These are phyloP conservation scores for Sterrhoptilus dennistouni DNA, from an alignment of 2,113 vertebrate species.

Conservation along the genomic window DNA sequence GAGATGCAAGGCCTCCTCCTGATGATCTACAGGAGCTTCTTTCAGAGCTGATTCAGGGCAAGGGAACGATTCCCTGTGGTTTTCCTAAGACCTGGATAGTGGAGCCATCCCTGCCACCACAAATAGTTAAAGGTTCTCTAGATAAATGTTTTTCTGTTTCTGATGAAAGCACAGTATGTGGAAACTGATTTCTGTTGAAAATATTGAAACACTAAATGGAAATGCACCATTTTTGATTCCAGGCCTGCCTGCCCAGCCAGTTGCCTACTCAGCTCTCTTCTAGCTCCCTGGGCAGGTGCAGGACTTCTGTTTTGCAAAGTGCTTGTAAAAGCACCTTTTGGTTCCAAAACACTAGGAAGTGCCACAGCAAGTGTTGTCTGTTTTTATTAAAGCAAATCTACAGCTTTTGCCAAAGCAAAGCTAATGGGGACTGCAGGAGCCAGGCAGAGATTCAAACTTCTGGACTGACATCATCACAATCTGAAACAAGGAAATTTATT, in stretches of 20 bases:
- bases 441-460: not conserved
- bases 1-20: not conserved
- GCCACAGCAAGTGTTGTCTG: not conserved
- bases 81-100: not conserved
- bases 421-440: not conserved
- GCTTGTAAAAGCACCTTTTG: not conserved
- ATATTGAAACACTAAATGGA: not conserved
- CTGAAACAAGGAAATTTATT: not conserved
- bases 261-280: not conserved
- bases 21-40: not conserved
- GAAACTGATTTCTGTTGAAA: not conserved
- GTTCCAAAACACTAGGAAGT: not conserved
- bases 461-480: not conserved
- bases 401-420: not conserved
- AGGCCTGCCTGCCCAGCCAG: not conserved
- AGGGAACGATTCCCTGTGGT: not conserved
- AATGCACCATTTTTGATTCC: not conserved
- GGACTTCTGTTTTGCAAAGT: not conserved
- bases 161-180: not conserved
- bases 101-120: not conserved
- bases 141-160: not conserved
- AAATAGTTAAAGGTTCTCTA: not conserved
- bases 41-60: not conserved
- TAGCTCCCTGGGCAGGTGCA: not conserved
- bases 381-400: not conserved